Base-by-base conservation (phyloP, 2,888 invertebrate genomes). In the Cryptocephalus moraei region DNA sequence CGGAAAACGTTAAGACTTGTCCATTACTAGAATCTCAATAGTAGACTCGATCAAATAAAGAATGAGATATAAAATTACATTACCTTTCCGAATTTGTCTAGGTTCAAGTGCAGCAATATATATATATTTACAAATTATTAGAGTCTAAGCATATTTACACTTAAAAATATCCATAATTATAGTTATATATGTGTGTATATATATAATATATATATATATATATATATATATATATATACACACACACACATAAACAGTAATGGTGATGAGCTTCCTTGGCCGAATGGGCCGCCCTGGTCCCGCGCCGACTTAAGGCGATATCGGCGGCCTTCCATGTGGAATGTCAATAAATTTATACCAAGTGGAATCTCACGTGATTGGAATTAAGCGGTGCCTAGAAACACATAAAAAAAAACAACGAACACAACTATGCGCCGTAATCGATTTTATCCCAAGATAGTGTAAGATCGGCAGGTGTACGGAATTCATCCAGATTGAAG, bases 361-460 rank as follows among this genome's bases (percentile, higher is more conserved):
- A 65, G 62, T 62, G 64, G 64, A 65, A 65, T 64, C 62, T 60
- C 68, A 68, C 68, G 65, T 68, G 67, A 65, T 65, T 68, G 68
- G 68, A 68, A 67, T 67, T 11, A 65, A 59, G 59, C 59, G 56
- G 58, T 53, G 57, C 47, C 46, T 40, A 22, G 22, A 48, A 11
- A 11, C 12, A n/a, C n/a, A n/a, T 11, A 36, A 36, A 36, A 36
- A 36, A 36, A 36, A 22, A 12, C 8, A 9, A 39, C 22, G 22
- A 22, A 22, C 22, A 22, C 52, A 56, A 70, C 72, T 75, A 79
- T 66, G 83, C 80, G 65, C 84, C 82, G 68, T 78, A 85, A 70
- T 86, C 86, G 57, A 83, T 77, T 65, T 80, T 81, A 67, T 87
- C 87, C 88, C 88, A 89, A 11, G 82, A 79, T 60, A 82, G 75